Base-by-base conservation (phyloP, 2,888 invertebrate genomes). In the Agrotis segetum region DNA sequence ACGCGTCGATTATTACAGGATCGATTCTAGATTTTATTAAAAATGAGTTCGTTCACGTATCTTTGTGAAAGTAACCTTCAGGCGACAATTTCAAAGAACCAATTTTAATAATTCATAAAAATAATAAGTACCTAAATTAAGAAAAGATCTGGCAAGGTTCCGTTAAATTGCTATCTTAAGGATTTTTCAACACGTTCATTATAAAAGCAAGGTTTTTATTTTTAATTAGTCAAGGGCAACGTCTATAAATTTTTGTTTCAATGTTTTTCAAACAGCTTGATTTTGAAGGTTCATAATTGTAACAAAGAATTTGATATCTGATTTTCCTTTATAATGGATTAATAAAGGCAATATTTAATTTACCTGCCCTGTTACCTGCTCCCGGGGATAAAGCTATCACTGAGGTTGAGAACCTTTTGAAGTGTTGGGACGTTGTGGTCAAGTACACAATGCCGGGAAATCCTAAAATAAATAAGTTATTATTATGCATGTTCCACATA, bases 11-110 rank as follows among this genome's bases (percentile, higher is more conserved):
- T 74, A 68, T 46, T n/a, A 47, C 19, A 56, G 52, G 3, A 78
- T 40, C 19, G 53, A 79, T 49, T 46, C 4, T 46, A 56, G 29
- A 67, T 67, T 64, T 68, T 65, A 77, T 61, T 49, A 65, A 65
- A 40, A 74, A 56, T 58, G 46, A 53, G 64, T 46, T 81, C 58
- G 64, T 68, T 68, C 62, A 49, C 62, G 11, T n/a, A 49, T 55
- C 16, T 68, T 62, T 69, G 24, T 21, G 34, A 44, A 21, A 3
- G 40, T 66, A 34, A 78, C 59, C 65, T 76, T 62, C 34, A 52
- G 1, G 19, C 1, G 24, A 47, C 44, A 60, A 5, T 56, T 59
- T 66, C 14, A 50, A 53, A 17, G 21, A 19, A 40, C 6, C 1
- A 47, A 44, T 47, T 64, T 58, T 52, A 65, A 46, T 34, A 21